Conservation (phyloP, 2,113 vertebrate genomes). For the Hyla sarda region DNA sequence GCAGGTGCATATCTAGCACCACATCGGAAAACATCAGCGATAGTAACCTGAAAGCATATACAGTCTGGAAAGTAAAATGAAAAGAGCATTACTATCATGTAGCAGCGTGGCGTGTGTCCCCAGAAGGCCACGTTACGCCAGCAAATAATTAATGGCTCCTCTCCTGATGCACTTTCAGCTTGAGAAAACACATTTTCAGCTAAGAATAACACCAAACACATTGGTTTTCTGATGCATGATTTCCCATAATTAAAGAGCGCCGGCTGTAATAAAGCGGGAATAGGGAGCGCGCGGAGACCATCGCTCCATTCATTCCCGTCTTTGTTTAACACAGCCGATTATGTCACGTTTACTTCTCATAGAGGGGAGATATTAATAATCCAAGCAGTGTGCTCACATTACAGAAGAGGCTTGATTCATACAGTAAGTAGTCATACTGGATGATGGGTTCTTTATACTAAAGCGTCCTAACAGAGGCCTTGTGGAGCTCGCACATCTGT, state of each 20-base stretch:
- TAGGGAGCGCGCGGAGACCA: neutral
- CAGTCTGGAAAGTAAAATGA: neutral
- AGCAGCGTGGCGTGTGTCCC: neutral
- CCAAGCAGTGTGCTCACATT: neutral
- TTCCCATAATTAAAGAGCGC: constrained; percentile 37
- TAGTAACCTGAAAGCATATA: neutral
- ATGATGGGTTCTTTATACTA: neutral
- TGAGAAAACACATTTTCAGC: constrained; percentile 48
- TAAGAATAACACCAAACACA: constrained; percentile 43
- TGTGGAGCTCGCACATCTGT: no score
- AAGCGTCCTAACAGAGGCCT: no score
- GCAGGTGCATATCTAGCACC: neutral
- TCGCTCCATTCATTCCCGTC: constrained; percentile 14
- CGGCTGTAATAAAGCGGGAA: constrained; percentile 30
- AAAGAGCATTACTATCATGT: constrained; percentile 10
- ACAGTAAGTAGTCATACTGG: neutral
- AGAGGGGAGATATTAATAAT: constrained; percentile 14
- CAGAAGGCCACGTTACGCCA: neutral
- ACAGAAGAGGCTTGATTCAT: neutral
- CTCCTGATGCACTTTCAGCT: constrained; percentile 39
- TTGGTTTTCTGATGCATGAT: constrained; percentile 35
- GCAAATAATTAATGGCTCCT: constrained; percentile 31
- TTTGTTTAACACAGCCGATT: constrained; percentile 33
- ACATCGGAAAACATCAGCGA: neutral
- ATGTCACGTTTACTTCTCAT: neutral